Evolutionary conservation across 2,113 vertebrate genomes (phyloP).

Genomic region (Labrus mixtus): DNA sequence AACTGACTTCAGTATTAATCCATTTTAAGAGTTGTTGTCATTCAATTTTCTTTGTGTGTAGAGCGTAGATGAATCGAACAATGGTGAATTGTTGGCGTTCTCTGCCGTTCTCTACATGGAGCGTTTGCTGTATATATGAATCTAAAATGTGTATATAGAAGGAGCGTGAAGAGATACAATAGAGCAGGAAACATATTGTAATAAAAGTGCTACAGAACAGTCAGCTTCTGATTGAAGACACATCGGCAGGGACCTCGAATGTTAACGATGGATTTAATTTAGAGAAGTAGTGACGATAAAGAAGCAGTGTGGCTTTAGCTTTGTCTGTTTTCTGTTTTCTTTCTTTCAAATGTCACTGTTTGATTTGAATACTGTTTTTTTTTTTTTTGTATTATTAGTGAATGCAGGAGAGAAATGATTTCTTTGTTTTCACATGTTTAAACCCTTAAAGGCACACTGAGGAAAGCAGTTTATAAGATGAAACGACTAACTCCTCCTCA

Average conservation of each 20-base stretch:
- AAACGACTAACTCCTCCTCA: not conserved
- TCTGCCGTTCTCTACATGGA: not conserved
- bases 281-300: constrained; percentile 3
- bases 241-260: constrained; percentile 51
- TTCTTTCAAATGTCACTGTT: constrained; percentile 3
- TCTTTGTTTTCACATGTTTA: constrained; percentile 2
- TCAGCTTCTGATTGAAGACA: constrained; percentile 4
- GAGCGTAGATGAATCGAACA: not conserved
- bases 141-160: constrained; percentile 54
- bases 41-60: not conserved
- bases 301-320: constrained; percentile 21
- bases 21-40: not conserved
- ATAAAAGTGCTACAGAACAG: constrained; percentile 18
- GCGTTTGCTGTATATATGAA: constrained; percentile 31
- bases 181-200: constrained; percentile 47
- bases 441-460: not conserved
- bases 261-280: constrained; percentile 15
- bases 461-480: constrained; percentile 10
- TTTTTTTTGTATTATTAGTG: not conserved
- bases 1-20: not conserved
- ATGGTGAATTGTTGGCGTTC: not conserved
- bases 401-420: not conserved
- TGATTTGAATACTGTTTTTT: constrained; percentile 11
- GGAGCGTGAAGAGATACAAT: constrained; percentile 24
- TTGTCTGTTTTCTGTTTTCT: not conserved